Evolutionary conservation across 2,113 vertebrate species (phyloP).

Genomic region (Talpa occidentalis): DNA sequence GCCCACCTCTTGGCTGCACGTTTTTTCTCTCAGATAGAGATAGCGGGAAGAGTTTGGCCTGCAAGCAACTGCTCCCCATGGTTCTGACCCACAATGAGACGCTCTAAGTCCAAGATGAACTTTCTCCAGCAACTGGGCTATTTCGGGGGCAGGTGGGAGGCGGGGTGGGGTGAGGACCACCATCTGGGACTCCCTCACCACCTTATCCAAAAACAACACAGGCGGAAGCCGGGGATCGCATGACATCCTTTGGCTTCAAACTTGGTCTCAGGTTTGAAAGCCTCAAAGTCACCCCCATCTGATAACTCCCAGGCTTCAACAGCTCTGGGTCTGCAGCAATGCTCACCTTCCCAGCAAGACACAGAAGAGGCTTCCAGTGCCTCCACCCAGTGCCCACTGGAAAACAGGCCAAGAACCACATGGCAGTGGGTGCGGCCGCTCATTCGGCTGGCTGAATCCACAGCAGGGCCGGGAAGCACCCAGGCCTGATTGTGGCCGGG

Average conservation of each 20-base stretch:
- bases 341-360: background rate
- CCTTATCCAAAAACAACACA: rapidly evolving
- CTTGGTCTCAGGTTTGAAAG: background rate
- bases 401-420: background rate
- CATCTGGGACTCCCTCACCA: background rate
- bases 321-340: background rate
- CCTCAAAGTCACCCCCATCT: background rate
- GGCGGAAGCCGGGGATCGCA: background rate
- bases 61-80: background rate
- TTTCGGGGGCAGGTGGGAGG: background rate
- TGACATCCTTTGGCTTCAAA: background rate
- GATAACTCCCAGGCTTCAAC: background rate
- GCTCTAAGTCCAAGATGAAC: background rate
- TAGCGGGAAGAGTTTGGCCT: background rate
- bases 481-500: background rate
- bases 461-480: background rate
- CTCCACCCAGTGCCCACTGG: background rate
- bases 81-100: background rate
- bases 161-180: background rate
- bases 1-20: background rate
- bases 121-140: background rate
- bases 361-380: background rate
- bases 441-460: background rate
- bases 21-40: background rate
- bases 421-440: background rate